Conservation (phyloP, 2,113 vertebrate species). For the Daubentonia madagascariensis region DNA sequence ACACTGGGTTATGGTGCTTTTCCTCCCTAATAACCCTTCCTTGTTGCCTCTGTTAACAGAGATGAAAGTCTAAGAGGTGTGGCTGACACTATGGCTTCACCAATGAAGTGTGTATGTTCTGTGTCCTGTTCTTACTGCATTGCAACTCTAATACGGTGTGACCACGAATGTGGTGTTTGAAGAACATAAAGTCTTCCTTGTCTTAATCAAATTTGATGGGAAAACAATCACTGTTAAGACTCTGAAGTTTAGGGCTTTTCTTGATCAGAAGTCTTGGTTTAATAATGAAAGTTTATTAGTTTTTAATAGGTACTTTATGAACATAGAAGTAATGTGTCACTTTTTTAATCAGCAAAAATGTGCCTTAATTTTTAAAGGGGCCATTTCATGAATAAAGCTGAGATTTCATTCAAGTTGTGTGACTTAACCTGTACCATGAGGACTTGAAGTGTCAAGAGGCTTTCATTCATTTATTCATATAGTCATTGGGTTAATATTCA, state of each 20-base stretch:
- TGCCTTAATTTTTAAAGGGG: background rate
- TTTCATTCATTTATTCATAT: background rate
- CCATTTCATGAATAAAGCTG: background rate
- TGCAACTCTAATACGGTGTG: background rate
- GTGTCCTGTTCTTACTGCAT: background rate
- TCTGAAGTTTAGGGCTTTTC: background rate
- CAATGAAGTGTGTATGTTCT: conserved; percentile 37
- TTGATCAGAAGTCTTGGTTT: background rate
- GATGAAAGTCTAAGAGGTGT: conserved; percentile 16
- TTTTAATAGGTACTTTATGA: conserved; percentile 3
- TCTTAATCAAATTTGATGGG: background rate
- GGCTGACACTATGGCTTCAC: conserved; percentile 22
- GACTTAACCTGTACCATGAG: background rate
- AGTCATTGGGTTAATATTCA: background rate
- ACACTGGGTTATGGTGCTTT: conserved; percentile 52
- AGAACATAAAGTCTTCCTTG: background rate
- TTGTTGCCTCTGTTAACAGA: conserved; percentile 49
- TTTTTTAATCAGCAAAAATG: background rate
- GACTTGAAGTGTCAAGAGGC: background rate
- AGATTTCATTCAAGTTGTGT: background rate
- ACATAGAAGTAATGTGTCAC: background rate
- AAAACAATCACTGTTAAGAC: background rate
- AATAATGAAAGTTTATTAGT: background rate
- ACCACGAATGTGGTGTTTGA: background rate
- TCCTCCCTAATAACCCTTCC: conserved; percentile 32